phyloP scores from a whole-genome alignment of 2,113 vertebrate species.

The Desmodus rotundus region DNA sequence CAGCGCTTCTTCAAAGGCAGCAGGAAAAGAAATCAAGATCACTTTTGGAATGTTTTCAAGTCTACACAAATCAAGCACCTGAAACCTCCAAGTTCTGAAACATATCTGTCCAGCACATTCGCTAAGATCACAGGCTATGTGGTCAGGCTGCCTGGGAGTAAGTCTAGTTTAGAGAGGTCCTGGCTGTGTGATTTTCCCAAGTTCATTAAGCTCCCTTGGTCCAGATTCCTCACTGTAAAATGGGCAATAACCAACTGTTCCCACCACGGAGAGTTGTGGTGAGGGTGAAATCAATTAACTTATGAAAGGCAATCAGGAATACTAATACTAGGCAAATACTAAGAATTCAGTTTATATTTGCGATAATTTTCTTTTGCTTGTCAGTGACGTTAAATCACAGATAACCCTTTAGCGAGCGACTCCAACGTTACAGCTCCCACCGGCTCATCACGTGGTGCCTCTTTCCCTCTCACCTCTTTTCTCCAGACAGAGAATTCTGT shows the following conservation, averaged over 20 bases:
- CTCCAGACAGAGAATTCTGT: neutral
- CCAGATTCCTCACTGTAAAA: neutral
- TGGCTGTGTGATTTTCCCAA: neutral
- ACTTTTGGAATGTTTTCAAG: neutral
- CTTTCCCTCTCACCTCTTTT: neutral
- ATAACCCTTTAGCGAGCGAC: neutral
- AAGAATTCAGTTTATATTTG: neutral
- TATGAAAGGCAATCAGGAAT: neutral
- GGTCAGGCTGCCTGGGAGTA: neutral
- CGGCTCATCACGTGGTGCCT: too few species aligned
- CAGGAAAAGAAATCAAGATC: neutral
- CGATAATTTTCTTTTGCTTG: neutral
- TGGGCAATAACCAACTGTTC: neutral
- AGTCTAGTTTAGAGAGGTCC: neutral
- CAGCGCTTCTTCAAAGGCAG: neutral
- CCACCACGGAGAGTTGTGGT: neutral
- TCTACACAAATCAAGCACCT: neutral
- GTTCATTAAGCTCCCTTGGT: neutral
- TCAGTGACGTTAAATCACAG: neutral
- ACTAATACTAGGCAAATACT: neutral
- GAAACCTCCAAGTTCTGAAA: neutral
- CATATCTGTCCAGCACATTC: fast-evolving
- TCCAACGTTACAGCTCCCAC: neutral
- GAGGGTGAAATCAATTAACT: neutral
- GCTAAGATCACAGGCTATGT: neutral